A percentile compares a stretch with the other conserved stretches of the same genome.
Conservation (phyloP, 2,113 vertebrate genomes). For the Guaruba guarouba region DNA sequence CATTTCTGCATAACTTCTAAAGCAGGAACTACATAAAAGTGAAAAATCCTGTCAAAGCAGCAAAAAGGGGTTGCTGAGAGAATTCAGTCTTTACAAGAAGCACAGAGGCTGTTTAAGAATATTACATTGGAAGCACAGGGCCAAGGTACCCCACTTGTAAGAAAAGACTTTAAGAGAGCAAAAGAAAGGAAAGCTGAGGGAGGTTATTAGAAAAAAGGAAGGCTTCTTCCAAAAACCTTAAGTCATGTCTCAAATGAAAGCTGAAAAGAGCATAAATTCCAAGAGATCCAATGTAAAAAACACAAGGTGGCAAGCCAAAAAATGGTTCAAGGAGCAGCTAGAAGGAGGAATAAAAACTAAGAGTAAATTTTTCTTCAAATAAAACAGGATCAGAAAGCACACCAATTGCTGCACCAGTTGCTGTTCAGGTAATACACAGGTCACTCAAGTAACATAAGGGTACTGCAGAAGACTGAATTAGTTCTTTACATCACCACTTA, state of each 20-base stretch:
- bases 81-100: neutral
- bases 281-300: neutral
- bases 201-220: neutral
- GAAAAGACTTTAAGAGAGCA: neutral
- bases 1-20: neutral
- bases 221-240: neutral
- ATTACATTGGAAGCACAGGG: neutral
- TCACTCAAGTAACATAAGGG: neutral
- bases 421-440: neutral
- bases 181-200: neutral
- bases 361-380: neutral
- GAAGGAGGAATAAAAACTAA: neutral
- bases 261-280: neutral
- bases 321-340: neutral
- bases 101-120: neutral
- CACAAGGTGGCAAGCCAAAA: neutral
- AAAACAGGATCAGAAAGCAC: neutral
- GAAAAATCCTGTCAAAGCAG: neutral
- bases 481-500: neutral
- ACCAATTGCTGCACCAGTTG: neutral
- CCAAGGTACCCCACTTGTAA: neutral
- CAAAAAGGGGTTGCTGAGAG: neutral
- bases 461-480: neutral
- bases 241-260: neutral
- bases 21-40: neutral